Evolutionary conservation across 1,140 invertebrate genomes (phyloP).

Genomic region (Scaptomyza graminum): DNA sequence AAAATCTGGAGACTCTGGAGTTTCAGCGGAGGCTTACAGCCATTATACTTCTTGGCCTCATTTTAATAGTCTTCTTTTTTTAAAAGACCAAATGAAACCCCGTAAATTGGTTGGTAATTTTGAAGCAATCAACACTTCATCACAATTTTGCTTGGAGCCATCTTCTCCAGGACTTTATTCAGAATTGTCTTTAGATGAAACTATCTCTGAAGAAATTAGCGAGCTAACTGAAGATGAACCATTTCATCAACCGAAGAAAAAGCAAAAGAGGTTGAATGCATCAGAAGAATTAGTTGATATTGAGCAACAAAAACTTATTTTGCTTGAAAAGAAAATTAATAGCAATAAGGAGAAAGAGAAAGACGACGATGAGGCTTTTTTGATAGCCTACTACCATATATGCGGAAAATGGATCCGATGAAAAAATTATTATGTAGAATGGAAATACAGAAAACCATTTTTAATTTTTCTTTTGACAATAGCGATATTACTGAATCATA

Average conservation of each 20-base stretch:
- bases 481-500: background rate
- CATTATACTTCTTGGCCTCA: too few species aligned
- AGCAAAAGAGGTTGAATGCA: background rate
- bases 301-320: conserved; percentile 5
- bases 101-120: conserved; percentile 7
- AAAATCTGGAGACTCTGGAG: conserved; percentile 17
- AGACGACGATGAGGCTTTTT: conserved; percentile 4
- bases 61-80: too few species aligned
- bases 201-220: too few species aligned
- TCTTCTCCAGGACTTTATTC: too few species aligned
- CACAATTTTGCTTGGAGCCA: too few species aligned
- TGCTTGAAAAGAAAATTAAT: conserved; percentile 2
- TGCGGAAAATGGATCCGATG: conserved; percentile 12
- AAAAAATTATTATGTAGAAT: conserved; percentile 12
- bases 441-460: conserved; percentile 1
- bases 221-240: background rate
- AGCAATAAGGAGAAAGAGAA: conserved; percentile 6
- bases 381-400: background rate
- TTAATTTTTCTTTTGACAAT: conserved; percentile 9
- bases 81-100: conserved; percentile 8
- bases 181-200: too few species aligned
- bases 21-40: background rate
- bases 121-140: background rate
- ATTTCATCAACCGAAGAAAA: background rate
- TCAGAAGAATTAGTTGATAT: background rate